phyloP scores from a whole-genome alignment of 2,888 invertebrate species.

The Drosophila lacicola region DNA sequence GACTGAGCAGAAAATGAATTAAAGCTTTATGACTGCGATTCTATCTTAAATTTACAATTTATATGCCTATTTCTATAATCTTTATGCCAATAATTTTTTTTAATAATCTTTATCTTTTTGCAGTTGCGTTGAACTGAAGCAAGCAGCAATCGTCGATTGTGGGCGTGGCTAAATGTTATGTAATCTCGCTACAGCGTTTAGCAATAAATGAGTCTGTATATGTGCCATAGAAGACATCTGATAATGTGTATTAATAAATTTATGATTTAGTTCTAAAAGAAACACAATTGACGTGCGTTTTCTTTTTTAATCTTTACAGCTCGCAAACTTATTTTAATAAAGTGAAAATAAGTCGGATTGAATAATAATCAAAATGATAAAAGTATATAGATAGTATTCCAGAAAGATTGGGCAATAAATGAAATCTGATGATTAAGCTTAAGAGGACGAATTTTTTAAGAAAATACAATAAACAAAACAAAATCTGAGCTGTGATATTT shows the following conservation, averaged over 20 bases:
- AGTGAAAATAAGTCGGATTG: neutral
- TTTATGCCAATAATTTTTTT: slow-evolving; percentile 16
- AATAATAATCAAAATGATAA: neutral
- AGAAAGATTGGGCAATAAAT: too few species aligned
- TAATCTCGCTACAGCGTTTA: slow-evolving; percentile 15
- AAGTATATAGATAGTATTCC: neutral
- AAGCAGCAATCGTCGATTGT: slow-evolving; percentile 1
- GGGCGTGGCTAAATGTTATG: slow-evolving; percentile 6
- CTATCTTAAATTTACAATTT: slow-evolving; percentile 19
- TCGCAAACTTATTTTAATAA: neutral
- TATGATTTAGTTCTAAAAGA: slow-evolving; percentile 28
- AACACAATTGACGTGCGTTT: neutral
- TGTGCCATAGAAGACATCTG: slow-evolving; percentile 61
- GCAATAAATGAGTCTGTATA: slow-evolving; percentile 57
- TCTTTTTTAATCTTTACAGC: neutral
- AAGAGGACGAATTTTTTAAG: too few species aligned
- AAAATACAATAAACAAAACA: too few species aligned
- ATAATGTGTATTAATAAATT: slow-evolving; percentile 37
- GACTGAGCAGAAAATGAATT: slow-evolving; percentile 38
- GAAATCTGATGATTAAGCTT: too few species aligned
- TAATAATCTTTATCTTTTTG: slow-evolving; percentile 45
- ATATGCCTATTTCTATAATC: slow-evolving; percentile 6
- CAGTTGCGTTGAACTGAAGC: slow-evolving; percentile 39
- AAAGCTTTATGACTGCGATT: slow-evolving; percentile 42
- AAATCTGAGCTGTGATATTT: too few species aligned